Evolutionary conservation across 2,113 vertebrate genomes (phyloP), one percentile per base, ranked within the genome.

Genomic region (Pardalotus punctatus): DNA sequence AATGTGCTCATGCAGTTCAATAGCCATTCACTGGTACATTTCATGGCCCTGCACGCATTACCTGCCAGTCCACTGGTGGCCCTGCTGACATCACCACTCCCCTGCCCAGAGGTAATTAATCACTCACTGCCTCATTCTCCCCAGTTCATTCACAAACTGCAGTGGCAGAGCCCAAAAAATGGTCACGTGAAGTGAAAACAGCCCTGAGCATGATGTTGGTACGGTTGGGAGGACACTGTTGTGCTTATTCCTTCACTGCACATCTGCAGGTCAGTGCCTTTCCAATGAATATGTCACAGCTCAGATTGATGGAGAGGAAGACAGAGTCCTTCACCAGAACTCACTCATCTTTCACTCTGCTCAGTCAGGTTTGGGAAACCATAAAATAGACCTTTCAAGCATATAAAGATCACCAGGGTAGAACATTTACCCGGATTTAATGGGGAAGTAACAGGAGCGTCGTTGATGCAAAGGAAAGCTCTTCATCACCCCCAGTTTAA

Each of bases 341-440:
- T 84, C 43, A 43, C 40, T 73, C 88, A 84, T 92, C 91, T 88
- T 94, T 87, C 85, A 90, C 64, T 54, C 35, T 73, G 79, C 74
- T 95, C 88, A 84, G 18, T 74, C 92, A 92, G 40, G 64, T 92
- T 92, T 93, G 72, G 28, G 65, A 93, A 96, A 81, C 28, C 51
- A 61, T 88, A 94, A 93, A 97, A 90, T 31, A 93, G 79, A 78
- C 61, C 23, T 90, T 76, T 81, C 80, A 74, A 88, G 88, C 80
- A 86, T 54, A 88, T 88, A 93, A 94, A 84, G 86, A 88, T 83
- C 69, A 78, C 65, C 74, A n/a, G 69, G 43, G 76, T 84, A 81
- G 88, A 92, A 93, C 43, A 2, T 67, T 95, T 94, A 83, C 56
- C 51, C 12, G 0, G 51, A 73, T 74, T 95, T 94, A 96, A 76